Conservation (phyloP, 1,140 invertebrate genomes). For the Zaprionus tsacasi region DNA sequence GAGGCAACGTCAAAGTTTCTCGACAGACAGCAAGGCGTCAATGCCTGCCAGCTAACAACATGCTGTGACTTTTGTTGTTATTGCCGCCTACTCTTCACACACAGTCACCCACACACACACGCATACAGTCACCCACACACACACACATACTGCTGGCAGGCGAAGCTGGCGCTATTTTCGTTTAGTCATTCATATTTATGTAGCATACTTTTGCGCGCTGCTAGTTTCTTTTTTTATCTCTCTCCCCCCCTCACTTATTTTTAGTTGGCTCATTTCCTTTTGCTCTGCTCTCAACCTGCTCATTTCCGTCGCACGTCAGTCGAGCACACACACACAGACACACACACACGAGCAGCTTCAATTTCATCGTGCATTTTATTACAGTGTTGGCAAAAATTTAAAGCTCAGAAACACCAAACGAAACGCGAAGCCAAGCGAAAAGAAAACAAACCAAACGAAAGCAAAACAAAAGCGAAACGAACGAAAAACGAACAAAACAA, state of each 20-base stretch:
- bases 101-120: background rate
- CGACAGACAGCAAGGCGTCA: constrained; percentile 74
- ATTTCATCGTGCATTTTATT: constrained; percentile 39
- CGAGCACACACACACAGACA: background rate
- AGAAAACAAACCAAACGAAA: constrained; percentile 36
- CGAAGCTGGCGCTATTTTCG: constrained; percentile 46
- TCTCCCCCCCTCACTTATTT: constrained; percentile 21
- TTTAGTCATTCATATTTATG: constrained; percentile 56
- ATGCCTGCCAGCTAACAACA: constrained; percentile 30
- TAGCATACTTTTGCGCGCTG: constrained; percentile 53
- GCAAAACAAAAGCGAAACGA: constrained; percentile 28
- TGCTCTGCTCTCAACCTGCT: constrained; percentile 41
- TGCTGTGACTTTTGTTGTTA: constrained; percentile 49
- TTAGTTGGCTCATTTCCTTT: constrained; percentile 51
- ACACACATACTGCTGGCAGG: background rate
- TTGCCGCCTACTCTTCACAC: background rate
- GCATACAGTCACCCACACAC: no score
- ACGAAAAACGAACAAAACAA: constrained; percentile 27
- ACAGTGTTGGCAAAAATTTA: constrained; percentile 52
- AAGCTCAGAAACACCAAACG: constrained; percentile 41
- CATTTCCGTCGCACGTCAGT: constrained; percentile 56
- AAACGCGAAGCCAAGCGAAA: constrained; percentile 21
- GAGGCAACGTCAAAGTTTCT: constrained; percentile 66
- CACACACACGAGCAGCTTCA: constrained; percentile 28
- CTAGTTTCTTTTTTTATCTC: constrained; percentile 37